Base-by-base conservation (phyloP, 2,888 invertebrate genomes). In the Campopleginae sp. region DNA sequence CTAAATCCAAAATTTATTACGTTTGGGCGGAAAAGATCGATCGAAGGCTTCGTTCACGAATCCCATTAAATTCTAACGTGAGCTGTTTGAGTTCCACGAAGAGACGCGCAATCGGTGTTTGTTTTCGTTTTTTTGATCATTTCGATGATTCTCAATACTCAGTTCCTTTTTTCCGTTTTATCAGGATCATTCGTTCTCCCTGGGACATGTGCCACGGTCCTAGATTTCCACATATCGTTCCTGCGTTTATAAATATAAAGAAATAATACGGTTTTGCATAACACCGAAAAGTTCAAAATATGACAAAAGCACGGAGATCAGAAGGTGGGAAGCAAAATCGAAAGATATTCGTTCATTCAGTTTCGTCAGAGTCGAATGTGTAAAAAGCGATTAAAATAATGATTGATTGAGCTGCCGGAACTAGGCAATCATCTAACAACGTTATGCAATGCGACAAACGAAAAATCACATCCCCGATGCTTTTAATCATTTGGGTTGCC, bases 301-400 rank as follows among this genome's bases (percentile, higher is more conserved):
- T 46, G 14, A 38, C 0, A 61, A 44, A 80, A 19, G 17, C 19
- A 76, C 54, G 7, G 38, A 66, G 70, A 44, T 17, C 19, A 6
- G 70, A 12, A 51, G 51, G 63, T 48, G 31, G 61, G 48, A 61
- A 70, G 65, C 58, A 46, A 71, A 80, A 76, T 19, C 23, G 74
- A 65, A 51, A 74, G 48, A 80, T 78, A 79, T 65, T 76, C 38
- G 85, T 81, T 84, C 86, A 84, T 86, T 82, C 76, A 84, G 84
- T 84, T 82, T 76, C 77, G 74, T 42, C 27, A 71, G 85, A 82
- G 82, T 74, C 70, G 84, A 86, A 79, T 81, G 84, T 87, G 86
- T 83, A 86, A 84, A 27, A 85, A 83, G 71, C 78, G 85, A 81
- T 61, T 82, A 84, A 79, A 81, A 85, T 80, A 86, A 86, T 86